A percentile compares a stretch with the other conserved stretches of the same genome.
phyloP scores from a whole-genome alignment of 2,113 vertebrate species.

The Cochlearius cochlearius region DNA sequence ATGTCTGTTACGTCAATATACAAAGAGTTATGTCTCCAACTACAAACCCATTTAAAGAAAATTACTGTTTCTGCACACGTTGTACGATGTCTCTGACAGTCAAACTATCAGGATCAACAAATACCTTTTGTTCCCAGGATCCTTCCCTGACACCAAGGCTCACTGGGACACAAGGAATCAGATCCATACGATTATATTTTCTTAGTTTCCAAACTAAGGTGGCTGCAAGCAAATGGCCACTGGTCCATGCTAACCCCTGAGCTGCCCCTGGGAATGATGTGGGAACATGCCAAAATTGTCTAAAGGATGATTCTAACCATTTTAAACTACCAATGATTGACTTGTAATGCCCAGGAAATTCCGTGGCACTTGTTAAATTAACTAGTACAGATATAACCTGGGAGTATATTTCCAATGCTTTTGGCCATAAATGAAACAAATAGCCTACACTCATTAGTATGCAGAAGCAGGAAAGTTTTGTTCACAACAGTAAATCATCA shows the following conservation, averaged over 20 bases:
- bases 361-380: not conserved
- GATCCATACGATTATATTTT: not conserved
- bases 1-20: not conserved
- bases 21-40: not conserved
- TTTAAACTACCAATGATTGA: not conserved
- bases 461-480: constrained; percentile 6
- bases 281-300: not conserved
- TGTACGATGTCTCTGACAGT: not conserved
- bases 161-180: not conserved
- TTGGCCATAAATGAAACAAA: not conserved
- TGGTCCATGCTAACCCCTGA: not conserved
- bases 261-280: not conserved
- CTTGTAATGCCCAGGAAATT: not conserved
- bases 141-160: not conserved
- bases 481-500: constrained; percentile 15
- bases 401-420: not conserved
- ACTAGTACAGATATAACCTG: not conserved
- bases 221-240: not conserved
- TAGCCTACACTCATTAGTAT: not conserved
- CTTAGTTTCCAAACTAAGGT: not conserved
- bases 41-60: not conserved
- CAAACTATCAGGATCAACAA: not conserved
- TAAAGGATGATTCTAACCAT: not conserved
- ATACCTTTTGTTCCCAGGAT: not conserved
- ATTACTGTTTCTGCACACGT: not conserved